Evolutionary conservation across 2,888 invertebrate species (phyloP).

Genomic region (Trilocha varians): DNA sequence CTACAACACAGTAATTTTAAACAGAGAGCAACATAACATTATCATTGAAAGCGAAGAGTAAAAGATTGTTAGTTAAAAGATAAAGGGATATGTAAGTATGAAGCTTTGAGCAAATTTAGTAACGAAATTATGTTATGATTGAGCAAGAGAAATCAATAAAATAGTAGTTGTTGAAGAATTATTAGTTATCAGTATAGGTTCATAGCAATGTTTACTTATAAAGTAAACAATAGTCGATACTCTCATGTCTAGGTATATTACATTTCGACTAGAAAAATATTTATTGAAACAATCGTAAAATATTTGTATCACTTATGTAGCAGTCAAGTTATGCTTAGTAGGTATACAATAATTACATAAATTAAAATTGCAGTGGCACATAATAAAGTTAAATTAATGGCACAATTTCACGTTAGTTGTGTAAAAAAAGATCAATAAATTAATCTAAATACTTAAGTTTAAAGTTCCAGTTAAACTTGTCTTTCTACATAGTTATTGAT

Average conservation of each 20-base stretch:
- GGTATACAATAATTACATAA: slow-evolving; percentile 30
- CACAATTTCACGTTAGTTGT: slow-evolving; percentile 73
- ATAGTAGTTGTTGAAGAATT: background rate
- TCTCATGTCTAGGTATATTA: slow-evolving; percentile 41
- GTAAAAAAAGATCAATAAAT: slow-evolving; percentile 58
- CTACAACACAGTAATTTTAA: no score
- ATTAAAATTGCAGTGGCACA: slow-evolving; percentile 66
- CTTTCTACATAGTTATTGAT: slow-evolving; percentile 13
- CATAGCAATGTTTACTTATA: no score
- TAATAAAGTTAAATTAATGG: slow-evolving; percentile 70
- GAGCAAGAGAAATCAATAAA: slow-evolving; percentile 61
- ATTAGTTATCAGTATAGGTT: background rate
- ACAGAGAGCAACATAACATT: slow-evolving; percentile 1
- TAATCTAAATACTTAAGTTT: slow-evolving; percentile 45
- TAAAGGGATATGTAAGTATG: slow-evolving; percentile 18
- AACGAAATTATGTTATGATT: slow-evolving; percentile 59
- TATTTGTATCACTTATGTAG: slow-evolving; percentile 64
- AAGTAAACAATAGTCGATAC: slow-evolving; percentile 48
- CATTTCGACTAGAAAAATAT: slow-evolving; percentile 68
- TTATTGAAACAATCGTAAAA: slow-evolving; percentile 49
- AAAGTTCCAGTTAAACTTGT: slow-evolving; percentile 21
- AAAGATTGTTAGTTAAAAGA: slow-evolving; percentile 8
- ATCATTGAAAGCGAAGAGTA: slow-evolving; percentile 13
- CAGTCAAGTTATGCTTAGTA: slow-evolving; percentile 67
- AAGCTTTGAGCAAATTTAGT: slow-evolving; percentile 69